Base-by-base conservation (phyloP, 2,888 invertebrate species). In the Caradrina kadenii region DNA sequence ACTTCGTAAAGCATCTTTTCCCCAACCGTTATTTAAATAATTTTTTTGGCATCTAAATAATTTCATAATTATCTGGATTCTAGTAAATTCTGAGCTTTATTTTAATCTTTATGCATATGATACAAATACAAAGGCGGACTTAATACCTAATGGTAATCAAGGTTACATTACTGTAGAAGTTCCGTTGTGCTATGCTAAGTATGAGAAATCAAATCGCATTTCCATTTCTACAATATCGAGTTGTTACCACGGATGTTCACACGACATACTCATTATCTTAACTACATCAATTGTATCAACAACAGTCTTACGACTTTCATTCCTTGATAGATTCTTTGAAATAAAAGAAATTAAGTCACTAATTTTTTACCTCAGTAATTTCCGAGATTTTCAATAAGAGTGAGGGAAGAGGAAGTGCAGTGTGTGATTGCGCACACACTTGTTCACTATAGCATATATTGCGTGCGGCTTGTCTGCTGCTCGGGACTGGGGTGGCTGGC, bases 91-190 rank as follows among this genome's bases (percentile, higher is more conserved):
- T 1, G 17, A 35, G 26, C 26, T 26, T 26, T 26, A 26, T 26
- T 26, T 26, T 26, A 26, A 26, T 3, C 26, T 26, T 26, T 26
- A 26, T 26, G 26, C 26, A 26, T n/a, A n/a, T 3, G 26, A 26
- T 26, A 26, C 2, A 26, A 26, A 4, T 26, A 26, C 26, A 26
- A 26, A 26, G 26, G 26, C 26, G 26, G 26, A 26, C 4, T 26
- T 26, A 26, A 26, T 26, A 4, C 26, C 26, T 4, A 26, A 26
- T 26, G 56, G 22, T 48, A 11, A 55, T 49, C 17, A 42, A 54
- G 11, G n/a, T 22, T 17, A 35, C 26, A 13, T 35, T 49, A 70
- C 42, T 42, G 55, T 50, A 45, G 17, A 42, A 50, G 22, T 63
- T 19, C 22, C 56, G 17, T 63, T 62, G 11, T 60, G 2, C 15